Evolutionary conservation across 1,140 invertebrate genomes (phyloP).

Genomic region (Solen grandis): DNA sequence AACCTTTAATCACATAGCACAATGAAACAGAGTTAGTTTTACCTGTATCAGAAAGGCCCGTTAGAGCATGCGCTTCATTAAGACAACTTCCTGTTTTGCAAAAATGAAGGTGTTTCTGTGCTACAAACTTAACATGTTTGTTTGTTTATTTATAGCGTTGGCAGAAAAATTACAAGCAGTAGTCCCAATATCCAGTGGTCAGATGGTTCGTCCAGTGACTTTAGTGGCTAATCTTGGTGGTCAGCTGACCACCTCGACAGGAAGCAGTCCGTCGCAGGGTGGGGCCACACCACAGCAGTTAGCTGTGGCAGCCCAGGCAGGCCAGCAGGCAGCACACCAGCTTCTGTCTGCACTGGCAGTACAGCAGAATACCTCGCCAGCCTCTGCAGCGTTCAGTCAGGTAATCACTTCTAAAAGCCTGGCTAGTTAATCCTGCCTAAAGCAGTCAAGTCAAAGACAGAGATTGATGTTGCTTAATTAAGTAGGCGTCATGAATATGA

Average conservation of each 20-base stretch:
- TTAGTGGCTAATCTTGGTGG: conserved; percentile 52
- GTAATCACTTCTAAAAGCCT: no score
- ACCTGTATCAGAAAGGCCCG: no score
- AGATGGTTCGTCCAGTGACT: conserved; percentile 38
- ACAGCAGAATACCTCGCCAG: conserved; percentile 43
- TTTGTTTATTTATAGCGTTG: conserved; percentile 31
- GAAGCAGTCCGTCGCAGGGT: conserved; percentile 55
- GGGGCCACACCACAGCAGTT: conserved; percentile 62
- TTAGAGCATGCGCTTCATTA: no score
- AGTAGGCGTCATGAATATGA: no score
- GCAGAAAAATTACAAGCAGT: conserved; percentile 64
- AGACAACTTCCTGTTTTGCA: no score
- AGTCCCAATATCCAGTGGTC: conserved; percentile 40
- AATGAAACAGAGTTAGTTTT: no score
- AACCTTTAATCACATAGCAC: no score
- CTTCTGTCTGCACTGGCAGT: conserved; percentile 46
- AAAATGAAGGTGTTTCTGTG: no score
- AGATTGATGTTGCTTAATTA: no score
- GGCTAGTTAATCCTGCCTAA: no score
- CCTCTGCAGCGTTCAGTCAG: conserved; percentile 2
- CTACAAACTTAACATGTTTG: no score
- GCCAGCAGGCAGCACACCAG: conserved; percentile 59
- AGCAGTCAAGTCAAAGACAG: no score
- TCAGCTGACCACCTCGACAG: conserved; percentile 14
- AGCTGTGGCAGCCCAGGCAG: conserved; percentile 33